Conservation (phyloP, 1,140 invertebrate genomes). For the Pseudomyrmex dendroicus region DNA sequence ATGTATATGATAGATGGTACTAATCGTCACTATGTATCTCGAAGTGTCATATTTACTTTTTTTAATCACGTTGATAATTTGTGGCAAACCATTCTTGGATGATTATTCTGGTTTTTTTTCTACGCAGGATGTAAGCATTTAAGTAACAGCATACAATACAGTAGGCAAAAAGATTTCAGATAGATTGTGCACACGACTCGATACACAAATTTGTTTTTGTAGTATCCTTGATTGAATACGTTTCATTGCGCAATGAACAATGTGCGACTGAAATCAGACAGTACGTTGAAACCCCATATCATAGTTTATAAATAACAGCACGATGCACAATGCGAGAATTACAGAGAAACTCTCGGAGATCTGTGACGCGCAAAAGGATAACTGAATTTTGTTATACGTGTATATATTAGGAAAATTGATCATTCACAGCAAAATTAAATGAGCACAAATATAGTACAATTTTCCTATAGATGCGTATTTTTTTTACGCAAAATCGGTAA, state of each 20-base stretch:
- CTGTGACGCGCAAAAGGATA: too few relatives aligned
- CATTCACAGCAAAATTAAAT: too few relatives aligned
- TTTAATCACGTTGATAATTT: neutral
- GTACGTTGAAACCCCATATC: neutral
- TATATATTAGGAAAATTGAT: too few relatives aligned
- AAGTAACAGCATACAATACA: neutral
- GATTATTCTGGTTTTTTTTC: slow-evolving; percentile 7
- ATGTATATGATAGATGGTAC: slow-evolving; percentile 36
- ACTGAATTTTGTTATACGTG: too few relatives aligned
- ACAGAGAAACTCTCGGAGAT: neutral
- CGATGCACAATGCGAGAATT: neutral
- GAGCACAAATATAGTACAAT: too few relatives aligned
- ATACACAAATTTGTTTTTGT: neutral
- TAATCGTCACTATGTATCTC: neutral
- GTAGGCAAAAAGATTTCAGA: slow-evolving; percentile 7
- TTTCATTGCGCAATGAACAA: neutral
- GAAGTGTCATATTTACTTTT: neutral
- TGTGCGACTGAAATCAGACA: neutral
- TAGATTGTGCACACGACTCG: neutral
- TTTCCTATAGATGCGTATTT: too few relatives aligned
- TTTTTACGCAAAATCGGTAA: too few relatives aligned
- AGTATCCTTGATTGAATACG: neutral
- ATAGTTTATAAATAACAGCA: neutral
- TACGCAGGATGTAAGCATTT: slow-evolving; percentile 37
- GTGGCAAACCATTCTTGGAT: neutral